A percentile compares a stretch with the other conserved stretches of the same genome.
These are phyloP conservation scores for Ophiodon elongatus DNA, from an alignment of 2,113 vertebrate genomes.

Conservation along the genomic window DNA sequence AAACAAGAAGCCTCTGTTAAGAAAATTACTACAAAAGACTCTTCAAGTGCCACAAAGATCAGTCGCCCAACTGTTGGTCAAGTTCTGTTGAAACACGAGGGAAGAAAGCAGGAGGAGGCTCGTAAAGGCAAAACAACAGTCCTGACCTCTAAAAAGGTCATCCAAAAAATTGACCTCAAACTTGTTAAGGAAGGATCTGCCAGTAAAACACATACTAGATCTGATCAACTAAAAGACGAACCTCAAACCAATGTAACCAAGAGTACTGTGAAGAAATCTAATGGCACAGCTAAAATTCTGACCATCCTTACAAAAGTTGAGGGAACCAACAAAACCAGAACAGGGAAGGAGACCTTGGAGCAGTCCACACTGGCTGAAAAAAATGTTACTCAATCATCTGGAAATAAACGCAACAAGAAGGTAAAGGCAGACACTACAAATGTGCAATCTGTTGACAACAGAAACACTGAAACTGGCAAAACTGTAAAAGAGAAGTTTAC, in stretches of 20 bases:
- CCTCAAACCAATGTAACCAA: constrained; percentile 72
- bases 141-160: constrained; percentile 43
- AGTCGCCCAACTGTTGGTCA: constrained; percentile 59
- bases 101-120: constrained; percentile 63
- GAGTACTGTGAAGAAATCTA: constrained; percentile 55
- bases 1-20: constrained; percentile 54
- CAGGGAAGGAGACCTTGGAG: constrained; percentile 55
- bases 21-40: constrained; percentile 61
- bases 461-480: constrained; percentile 41
- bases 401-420: constrained; percentile 55
- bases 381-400: constrained; percentile 52
- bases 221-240: constrained; percentile 75
- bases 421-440: constrained; percentile 47
- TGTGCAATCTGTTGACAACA: constrained; percentile 44
- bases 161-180: constrained; percentile 56
- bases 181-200: constrained; percentile 47
- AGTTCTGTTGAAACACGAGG: constrained; percentile 59
- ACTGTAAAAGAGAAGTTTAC: constrained; percentile 43
- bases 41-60: constrained; percentile 43
- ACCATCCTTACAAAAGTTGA: constrained; percentile 45
- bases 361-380: constrained; percentile 64
- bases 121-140: constrained; percentile 68
- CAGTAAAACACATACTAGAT: constrained; percentile 52
- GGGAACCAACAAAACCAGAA: constrained; percentile 61
- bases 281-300: constrained; percentile 59